A percentile compares a stretch with the other conserved stretches of the same genome.
phyloP scores from a whole-genome alignment of 2,888 invertebrate species.

The Apoda limacodes region DNA sequence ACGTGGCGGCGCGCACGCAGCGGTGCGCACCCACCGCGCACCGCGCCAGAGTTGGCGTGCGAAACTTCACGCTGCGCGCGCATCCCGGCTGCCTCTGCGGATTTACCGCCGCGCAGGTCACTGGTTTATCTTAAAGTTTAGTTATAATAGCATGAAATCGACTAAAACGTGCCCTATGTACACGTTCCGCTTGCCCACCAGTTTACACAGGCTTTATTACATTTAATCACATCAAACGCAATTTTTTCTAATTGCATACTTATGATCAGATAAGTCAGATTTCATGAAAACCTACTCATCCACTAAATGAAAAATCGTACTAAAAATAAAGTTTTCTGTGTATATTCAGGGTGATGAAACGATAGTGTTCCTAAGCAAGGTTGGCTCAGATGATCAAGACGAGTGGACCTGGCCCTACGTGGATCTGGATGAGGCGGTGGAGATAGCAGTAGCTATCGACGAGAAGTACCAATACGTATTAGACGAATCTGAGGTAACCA shows the following conservation, averaged over 20 bases:
- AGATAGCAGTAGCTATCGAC: slow-evolving; percentile 26
- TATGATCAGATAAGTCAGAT: too few species aligned
- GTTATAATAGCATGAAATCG: too few species aligned
- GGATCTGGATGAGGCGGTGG: slow-evolving; percentile 24
- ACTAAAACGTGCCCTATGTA: too few species aligned
- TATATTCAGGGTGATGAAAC: slow-evolving; percentile 32
- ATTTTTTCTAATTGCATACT: too few species aligned
- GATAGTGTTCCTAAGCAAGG: slow-evolving; percentile 29
- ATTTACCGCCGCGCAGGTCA: slow-evolving; percentile 22
- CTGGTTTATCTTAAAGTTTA: too few species aligned
- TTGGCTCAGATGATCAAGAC: slow-evolving; percentile 9
- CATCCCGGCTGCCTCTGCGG: slow-evolving; percentile 45
- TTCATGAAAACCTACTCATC: too few species aligned
- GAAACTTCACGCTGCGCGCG: slow-evolving; percentile 28
- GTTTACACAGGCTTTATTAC: too few species aligned
- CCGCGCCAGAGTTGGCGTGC: slow-evolving; percentile 31
- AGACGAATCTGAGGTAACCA: not conserved
- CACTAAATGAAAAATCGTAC: too few species aligned
- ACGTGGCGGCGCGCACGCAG: slow-evolving; percentile 31
- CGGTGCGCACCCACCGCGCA: slow-evolving; percentile 33
- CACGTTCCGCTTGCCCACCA: too few species aligned
- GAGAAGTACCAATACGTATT: slow-evolving; percentile 18
- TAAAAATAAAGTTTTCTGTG: too few species aligned
- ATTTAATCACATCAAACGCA: too few species aligned
- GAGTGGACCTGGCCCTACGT: slow-evolving; percentile 44